A percentile compares a stretch with the other conserved stretches of the same genome.
phyloP scores from a whole-genome alignment of 64 coral and sea anemone genomes.

The Actinia equina region DNA sequence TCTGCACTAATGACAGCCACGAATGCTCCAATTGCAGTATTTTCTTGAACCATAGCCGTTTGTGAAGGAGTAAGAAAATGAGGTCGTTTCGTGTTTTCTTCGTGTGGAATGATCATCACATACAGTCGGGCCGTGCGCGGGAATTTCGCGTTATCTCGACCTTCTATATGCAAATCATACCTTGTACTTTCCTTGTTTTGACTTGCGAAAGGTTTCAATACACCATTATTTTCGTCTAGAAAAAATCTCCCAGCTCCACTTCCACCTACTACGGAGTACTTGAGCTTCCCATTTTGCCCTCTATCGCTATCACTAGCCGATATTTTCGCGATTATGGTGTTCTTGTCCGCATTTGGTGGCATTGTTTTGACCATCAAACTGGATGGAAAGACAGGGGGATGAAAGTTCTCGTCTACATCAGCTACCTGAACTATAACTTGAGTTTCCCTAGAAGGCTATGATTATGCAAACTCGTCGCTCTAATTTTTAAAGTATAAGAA shows the following conservation, averaged over 20 bases:
- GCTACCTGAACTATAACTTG: conserved; percentile 53
- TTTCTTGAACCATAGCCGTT: conserved; percentile 56
- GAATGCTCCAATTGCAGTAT: conserved; percentile 62
- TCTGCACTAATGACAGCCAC: conserved; percentile 57
- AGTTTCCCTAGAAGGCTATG: conserved; percentile 23
- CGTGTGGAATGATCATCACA: conserved; percentile 42
- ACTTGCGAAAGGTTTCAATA: conserved; percentile 45
- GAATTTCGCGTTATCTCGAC: conserved; percentile 53
- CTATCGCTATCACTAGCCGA: conserved; percentile 67
- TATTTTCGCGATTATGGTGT: conserved; percentile 30
- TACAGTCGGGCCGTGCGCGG: conserved; percentile 55
- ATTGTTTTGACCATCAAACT: conserved; percentile 31
- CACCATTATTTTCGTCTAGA: conserved; percentile 45
- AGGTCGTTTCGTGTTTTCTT: conserved; percentile 44
- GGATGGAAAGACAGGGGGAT: conserved; percentile 54
- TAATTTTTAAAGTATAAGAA: conserved; percentile 40
- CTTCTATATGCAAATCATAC: conserved; percentile 78
- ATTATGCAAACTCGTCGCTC: neutral
- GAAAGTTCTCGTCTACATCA: conserved; percentile 75
- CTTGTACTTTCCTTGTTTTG: conserved; percentile 42
- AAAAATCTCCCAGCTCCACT: conserved; percentile 71
- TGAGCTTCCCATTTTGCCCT: conserved; percentile 49
- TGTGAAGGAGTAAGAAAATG: conserved; percentile 47
- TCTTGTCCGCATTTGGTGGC: conserved; percentile 27
- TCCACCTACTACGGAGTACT: conserved; percentile 61